phyloP scores from a whole-genome alignment of 2,888 invertebrate species.

The Hylaea fasciaria region DNA sequence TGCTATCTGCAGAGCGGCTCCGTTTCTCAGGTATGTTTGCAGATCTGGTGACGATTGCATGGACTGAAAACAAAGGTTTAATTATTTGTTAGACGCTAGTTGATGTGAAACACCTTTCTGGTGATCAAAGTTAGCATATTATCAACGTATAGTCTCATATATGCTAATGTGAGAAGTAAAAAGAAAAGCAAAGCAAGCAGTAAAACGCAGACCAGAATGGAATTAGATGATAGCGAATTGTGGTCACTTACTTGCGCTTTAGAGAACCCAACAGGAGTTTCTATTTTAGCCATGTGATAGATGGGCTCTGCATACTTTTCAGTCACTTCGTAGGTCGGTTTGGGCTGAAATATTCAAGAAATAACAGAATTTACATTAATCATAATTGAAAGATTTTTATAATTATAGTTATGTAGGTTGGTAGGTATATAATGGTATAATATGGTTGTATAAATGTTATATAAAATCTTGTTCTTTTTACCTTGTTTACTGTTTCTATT shows the following conservation, averaged over 20 bases:
- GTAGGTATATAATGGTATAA: too few relatives aligned
- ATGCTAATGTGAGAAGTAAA: too few relatives aligned
- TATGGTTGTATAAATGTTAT: too few relatives aligned
- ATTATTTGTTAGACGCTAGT: too few relatives aligned
- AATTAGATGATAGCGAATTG: neutral
- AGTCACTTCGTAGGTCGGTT: slow-evolving; percentile 73
- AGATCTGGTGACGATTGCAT: slow-evolving; percentile 70
- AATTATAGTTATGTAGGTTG: too few relatives aligned
- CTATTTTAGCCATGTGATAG: slow-evolving; percentile 65
- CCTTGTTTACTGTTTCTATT: slow-evolving; percentile 1
- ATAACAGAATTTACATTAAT: too few relatives aligned
- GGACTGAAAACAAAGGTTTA: slow-evolving; percentile 39
- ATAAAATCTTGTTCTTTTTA: neutral
- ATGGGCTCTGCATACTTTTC: slow-evolving; percentile 67
- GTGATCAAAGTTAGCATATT: too few relatives aligned
- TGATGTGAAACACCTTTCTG: too few relatives aligned
- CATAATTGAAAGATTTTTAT: too few relatives aligned
- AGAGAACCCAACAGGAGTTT: slow-evolving; percentile 73
- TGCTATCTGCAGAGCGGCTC: slow-evolving; percentile 75
- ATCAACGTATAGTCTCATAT: too few relatives aligned
- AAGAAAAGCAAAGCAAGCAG: too few relatives aligned
- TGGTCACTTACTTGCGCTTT: slow-evolving; percentile 64
- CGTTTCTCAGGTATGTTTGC: slow-evolving; percentile 69
- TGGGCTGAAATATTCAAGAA: slow-evolving; percentile 52
- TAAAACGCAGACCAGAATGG: too few relatives aligned